Evolutionary conservation across 2,797 vertebrate species (phyloP), one percentile per base, ranked within the genome.

Genomic region (Silurus lanzhouensis): DNA sequence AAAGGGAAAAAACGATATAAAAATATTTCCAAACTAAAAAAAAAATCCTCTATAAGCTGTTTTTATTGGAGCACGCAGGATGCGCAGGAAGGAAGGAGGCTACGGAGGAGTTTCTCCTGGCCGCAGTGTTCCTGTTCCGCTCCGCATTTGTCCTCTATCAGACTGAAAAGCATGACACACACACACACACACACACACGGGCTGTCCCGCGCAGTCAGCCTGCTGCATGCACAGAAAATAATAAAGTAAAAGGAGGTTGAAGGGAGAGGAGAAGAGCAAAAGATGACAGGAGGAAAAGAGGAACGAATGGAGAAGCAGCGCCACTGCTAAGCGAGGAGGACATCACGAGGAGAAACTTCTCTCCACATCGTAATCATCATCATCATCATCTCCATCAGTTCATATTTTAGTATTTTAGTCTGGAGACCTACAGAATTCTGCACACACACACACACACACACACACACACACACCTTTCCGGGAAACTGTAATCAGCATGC

Each of bases 51-150:
- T 31, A 31, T 2, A 6, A 57, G 25, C 17, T n/a, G 5, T 38
- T 3, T 63, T 61, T 63, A 79, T n/a, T 5, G 6, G 6, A 46
- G 22, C 3, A n/a, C 20, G 13, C 13, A 1, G 2, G 19, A 78
- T 10, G 48, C 19, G 52, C 48, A 44, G 12, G 52, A 2, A 20
- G 58, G 52, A 14, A 48, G 76, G 58, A 63, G 10, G 58, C 25
- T 38, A 17, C 13, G 20, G 17, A 63, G 19, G n/a, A 63, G 64
- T 60, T 44, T 13, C 81, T 82, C 22, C 25, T 9, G 52, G 19
- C 66, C 38, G 81, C 66, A 82, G 66, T 31, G 80, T 72, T 83
- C 82, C 78, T 77, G 44, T 79, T 58, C 64, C 66, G 61, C 77
- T 55, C 46, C 10, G 64, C 13, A 83, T 80, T 74, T 68, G 67